These are phyloP conservation scores for Sternarchorhynchus goeldii DNA, from an alignment of 2,797 vertebrate genomes.

Conservation along the genomic window DNA sequence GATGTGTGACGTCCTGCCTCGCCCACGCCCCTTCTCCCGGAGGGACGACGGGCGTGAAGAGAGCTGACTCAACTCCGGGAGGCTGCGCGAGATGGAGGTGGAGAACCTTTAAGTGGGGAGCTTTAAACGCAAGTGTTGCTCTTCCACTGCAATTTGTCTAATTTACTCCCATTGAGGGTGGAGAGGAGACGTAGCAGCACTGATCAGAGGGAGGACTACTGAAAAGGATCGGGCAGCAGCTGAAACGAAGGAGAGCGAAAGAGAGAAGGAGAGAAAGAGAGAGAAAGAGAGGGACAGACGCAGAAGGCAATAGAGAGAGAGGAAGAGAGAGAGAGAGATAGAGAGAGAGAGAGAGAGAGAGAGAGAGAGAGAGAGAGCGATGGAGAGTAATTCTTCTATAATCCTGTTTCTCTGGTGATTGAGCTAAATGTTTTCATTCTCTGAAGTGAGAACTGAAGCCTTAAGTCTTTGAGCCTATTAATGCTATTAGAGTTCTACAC, in stretches of 20 bases:
- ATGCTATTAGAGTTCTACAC: neutral
- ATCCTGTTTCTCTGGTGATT: constrained; percentile 40
- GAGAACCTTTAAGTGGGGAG: neutral
- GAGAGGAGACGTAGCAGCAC: neutral
- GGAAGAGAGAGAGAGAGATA: constrained; percentile 39
- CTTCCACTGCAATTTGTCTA: constrained; percentile 7
- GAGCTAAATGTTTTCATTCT: constrained; percentile 46
- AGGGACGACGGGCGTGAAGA: constrained; percentile 22
- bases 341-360: constrained; percentile 7
- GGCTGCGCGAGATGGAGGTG: neutral
- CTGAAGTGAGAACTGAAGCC: constrained; percentile 49
- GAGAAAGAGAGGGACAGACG: neutral
- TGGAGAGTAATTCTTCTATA: constrained; percentile 6
- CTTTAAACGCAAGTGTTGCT: neutral
- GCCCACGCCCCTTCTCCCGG: neutral
- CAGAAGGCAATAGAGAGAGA: constrained; percentile 31
- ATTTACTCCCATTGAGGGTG: constrained; percentile 12
- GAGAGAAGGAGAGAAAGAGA: constrained; percentile 10
- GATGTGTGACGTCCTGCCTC: constrained; percentile 48
- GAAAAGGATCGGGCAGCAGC: neutral
- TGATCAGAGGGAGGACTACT: constrained; percentile 3
- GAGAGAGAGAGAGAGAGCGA: constrained; percentile 3
- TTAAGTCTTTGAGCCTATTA: neutral
- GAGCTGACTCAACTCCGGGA: constrained; percentile 13
- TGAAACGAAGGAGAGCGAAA: constrained; percentile 11